These are phyloP conservation scores for Zelostemma sp. DNA, from an alignment of 1,140 invertebrate genomes.

Conservation along the genomic window DNA sequence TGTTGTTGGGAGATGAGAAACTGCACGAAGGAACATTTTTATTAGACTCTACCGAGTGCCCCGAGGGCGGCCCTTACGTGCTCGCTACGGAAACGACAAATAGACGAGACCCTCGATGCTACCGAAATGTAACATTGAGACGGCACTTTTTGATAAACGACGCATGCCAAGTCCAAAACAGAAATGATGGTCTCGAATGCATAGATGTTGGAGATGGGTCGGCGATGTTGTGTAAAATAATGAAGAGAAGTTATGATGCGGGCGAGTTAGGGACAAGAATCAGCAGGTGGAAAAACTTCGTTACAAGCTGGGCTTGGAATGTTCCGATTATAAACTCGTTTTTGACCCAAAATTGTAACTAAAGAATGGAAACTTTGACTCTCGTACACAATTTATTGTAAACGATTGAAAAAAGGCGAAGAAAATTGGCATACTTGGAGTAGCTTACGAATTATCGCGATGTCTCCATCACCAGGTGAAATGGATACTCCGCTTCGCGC, in stretches of 20 bases:
- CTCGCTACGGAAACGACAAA: slow-evolving; percentile 3
- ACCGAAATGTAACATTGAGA: slow-evolving; percentile 25
- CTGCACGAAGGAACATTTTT: slow-evolving; percentile 50
- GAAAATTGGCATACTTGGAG: too few relatives aligned
- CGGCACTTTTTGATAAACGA: slow-evolving; percentile 18
- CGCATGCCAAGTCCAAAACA: slow-evolving; percentile 17
- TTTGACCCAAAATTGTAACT: too few relatives aligned
- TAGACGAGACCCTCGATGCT: slow-evolving; percentile 7
- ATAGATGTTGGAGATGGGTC: slow-evolving; percentile 17
- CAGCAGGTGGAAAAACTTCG: slow-evolving; percentile 45
- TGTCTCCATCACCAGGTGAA: slow-evolving; percentile 66
- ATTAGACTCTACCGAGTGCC: slow-evolving; percentile 44
- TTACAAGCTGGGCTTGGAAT: slow-evolving; percentile 24
- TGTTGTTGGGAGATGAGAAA: slow-evolving; percentile 11
- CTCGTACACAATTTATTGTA: neutral
- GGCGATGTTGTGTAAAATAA: slow-evolving; percentile 9
- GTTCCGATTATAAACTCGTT: too few relatives aligned
- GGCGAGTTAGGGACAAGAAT: slow-evolving; percentile 20
- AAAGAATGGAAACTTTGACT: neutral
- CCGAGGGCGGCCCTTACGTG: slow-evolving; percentile 45
- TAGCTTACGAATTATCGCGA: slow-evolving; percentile 42
- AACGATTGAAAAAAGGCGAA: too few relatives aligned
- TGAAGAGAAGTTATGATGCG: slow-evolving; percentile 27
- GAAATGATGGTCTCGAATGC: too few relatives aligned
- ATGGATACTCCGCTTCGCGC: slow-evolving; percentile 61